These are phyloP conservation scores for Urophycis tenuis DNA, from an alignment of 2,797 vertebrate genomes.

Conservation along the genomic window DNA sequence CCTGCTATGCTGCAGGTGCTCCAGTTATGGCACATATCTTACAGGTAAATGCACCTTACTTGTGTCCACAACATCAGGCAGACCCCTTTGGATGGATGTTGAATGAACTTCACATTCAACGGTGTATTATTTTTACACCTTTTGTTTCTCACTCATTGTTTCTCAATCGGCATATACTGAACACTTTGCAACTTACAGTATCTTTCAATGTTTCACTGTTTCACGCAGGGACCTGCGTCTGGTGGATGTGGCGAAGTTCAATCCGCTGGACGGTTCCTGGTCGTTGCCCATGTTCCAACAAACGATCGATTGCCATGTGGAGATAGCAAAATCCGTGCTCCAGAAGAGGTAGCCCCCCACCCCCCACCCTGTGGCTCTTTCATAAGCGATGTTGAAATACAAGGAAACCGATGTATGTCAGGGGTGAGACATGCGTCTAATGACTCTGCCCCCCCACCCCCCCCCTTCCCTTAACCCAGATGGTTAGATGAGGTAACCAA, in stretches of 20 bases:
- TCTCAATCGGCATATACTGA: too few species aligned
- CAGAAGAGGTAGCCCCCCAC: conserved; percentile 69
- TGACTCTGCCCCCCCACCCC: background rate
- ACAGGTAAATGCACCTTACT: conserved; percentile 67
- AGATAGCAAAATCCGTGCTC: conserved; percentile 67
- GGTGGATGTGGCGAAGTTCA: conserved; percentile 74
- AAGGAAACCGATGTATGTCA: background rate
- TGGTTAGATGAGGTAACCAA: conserved; percentile 81
- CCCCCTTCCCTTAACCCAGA: too few species aligned
- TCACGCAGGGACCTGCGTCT: conserved; percentile 75
- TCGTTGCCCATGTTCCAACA: conserved; percentile 76
- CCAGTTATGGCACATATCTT: conserved; percentile 74
- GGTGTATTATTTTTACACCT: background rate
- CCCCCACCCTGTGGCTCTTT: background rate
- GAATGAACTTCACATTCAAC: background rate
- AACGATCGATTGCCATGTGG: conserved; percentile 69
- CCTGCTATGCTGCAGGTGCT: conserved; percentile 73
- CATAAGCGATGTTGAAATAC: background rate
- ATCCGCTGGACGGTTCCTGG: conserved; percentile 67
- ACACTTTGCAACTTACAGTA: background rate
- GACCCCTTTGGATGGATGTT: background rate
- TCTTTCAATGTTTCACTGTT: background rate
- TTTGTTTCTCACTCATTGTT: too few species aligned
- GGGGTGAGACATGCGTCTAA: background rate
- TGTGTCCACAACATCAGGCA: too few species aligned